Base-by-base conservation (phyloP, 2,113 vertebrate genomes). In the Rattus rattus region DNA sequence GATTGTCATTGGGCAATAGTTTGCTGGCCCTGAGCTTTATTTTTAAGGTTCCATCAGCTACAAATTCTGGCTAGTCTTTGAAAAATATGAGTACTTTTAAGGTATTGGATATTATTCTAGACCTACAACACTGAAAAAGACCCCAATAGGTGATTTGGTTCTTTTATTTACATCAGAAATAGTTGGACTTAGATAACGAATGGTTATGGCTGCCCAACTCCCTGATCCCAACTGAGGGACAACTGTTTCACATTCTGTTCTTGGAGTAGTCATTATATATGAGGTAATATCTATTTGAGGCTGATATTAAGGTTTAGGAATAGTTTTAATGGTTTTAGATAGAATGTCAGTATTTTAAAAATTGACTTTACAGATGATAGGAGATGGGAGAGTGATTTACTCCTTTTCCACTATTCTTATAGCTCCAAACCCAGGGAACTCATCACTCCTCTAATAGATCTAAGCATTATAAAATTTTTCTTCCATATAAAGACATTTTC, bases 381-480 rank as follows among this genome's bases (percentile, higher is more conserved):
- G 93, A 96, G 93, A 92, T 76, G 59, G 80, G 92, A 92, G 43
- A 92, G 92, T 76, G 63, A 96, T 90, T 54, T 72, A 93, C 76
- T 75, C 88, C 79, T 96, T 96, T 92, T 96, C n/a, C 63, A 96
- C 94, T 95, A 90, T 93, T 97, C 85, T 93, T 88, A 90, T 4
- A 92, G 67, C 39, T 92, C 94, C 70, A 95, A 95, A 65, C 33
- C 13, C 28, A 88, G 91, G 39, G 73, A 94, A 96, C 88, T 84
- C 56, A 72, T 94, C 94, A 69, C 95, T 96, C 49, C 79, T 36
- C 83, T 90, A 93, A 92, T 72, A 81, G 88, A 92, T 39, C 47
- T 79, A 97, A 92, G 88, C 47, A 94, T 88, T 95, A 96, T 96
- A 97, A 97, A 97, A 83, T 95, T 97, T 97, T 96, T 97, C 92